Conservation (phyloP, 2,113 vertebrate genomes). For the Pangasianodon gigas region DNA sequence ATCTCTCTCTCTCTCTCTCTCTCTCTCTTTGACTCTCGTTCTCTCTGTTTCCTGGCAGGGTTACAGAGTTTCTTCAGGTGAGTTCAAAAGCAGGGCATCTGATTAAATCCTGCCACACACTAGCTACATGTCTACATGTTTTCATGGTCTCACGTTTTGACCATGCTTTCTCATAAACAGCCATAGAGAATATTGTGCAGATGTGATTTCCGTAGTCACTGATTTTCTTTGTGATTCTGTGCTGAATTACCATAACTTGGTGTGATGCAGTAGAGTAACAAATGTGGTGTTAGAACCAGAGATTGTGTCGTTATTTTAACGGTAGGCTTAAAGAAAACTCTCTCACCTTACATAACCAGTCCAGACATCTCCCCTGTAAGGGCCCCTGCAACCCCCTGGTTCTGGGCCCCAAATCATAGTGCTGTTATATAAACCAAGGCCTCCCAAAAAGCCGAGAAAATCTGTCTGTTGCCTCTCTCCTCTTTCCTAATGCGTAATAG, state of each 20-base stretch:
- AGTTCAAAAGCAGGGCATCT: conserved; percentile 28
- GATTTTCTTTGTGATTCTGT: not conserved
- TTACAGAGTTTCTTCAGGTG: conserved; percentile 32
- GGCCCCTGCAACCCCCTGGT: conserved; percentile 43
- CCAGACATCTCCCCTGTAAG: conserved; percentile 45
- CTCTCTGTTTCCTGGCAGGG: conserved; percentile 6
- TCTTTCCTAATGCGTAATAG: conserved; percentile 57
- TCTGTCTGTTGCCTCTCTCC: conserved; percentile 51
- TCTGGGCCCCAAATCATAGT: conserved; percentile 47
- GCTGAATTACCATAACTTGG: not conserved
- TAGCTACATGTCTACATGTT: not conserved
- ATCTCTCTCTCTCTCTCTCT: conserved; percentile 8
- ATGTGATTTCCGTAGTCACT: not conserved
- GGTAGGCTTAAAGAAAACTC: conserved; percentile 21
- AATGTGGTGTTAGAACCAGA: not conserved
- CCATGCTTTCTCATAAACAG: not conserved
- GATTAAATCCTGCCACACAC: conserved; percentile 21
- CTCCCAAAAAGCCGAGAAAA: conserved; percentile 54
- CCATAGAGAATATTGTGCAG: not conserved
- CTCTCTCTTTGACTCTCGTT: not conserved
- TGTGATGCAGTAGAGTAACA: not conserved
- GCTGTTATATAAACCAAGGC: conserved; percentile 51
- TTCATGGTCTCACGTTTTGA: not conserved
- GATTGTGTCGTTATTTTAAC: conserved; percentile 5
- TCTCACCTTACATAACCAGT: conserved; percentile 52